Evolutionary conservation across 2,113 vertebrate species (phyloP).

Genomic region (Kryptolebias marmoratus): DNA sequence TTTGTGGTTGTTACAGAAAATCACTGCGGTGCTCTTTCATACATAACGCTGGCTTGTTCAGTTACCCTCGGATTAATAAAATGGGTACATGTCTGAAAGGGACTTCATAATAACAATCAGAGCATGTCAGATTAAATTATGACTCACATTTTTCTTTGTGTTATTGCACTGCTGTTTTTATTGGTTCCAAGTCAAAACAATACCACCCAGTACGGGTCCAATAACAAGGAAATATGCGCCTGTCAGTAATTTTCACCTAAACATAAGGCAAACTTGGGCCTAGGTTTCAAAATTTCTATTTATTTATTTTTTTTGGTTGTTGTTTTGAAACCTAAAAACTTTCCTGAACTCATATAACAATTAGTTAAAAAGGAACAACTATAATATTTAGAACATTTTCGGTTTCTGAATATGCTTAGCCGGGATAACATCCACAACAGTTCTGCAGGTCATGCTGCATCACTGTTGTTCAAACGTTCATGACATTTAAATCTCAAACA

Average conservation of each 20-base stretch:
- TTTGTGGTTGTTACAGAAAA: neutral
- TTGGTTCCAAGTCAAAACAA: neutral
- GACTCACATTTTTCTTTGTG: neutral
- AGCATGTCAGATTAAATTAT: neutral
- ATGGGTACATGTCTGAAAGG: neutral
- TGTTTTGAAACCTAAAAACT: slow-evolving; percentile 8
- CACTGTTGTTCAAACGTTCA: slow-evolving; percentile 3
- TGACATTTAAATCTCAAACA: slow-evolving; percentile 4
- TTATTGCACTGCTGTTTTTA: neutral
- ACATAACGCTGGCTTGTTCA: neutral
- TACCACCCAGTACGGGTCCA: neutral
- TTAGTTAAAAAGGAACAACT: neutral
- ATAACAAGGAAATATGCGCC: neutral
- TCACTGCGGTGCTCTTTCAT: neutral
- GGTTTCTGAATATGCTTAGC: slow-evolving; percentile 8
- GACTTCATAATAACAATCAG: neutral
- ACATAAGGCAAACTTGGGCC: neutral
- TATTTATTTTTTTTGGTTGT: neutral
- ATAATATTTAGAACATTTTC: neutral
- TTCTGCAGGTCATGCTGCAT: slow-evolving; percentile 2
- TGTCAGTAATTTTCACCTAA: neutral
- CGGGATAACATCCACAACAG: slow-evolving; percentile 17
- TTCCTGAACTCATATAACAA: neutral
- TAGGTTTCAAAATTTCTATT: neutral
- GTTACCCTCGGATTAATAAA: neutral